Conservation (phyloP, 2,797 vertebrate species). For the Hypotaenidia okinawae region DNA sequence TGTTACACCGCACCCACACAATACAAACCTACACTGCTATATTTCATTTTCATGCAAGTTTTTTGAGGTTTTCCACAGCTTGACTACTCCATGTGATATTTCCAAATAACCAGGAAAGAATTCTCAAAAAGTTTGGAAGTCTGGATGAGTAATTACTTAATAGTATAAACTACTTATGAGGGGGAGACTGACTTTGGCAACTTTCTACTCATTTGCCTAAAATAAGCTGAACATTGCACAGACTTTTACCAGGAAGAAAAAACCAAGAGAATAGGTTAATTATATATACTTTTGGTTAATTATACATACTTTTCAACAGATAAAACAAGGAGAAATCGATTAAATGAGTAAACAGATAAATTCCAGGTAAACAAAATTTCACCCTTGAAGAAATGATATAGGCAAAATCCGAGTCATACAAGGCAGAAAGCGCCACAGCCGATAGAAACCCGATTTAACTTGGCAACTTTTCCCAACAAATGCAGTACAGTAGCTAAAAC, state of each 20-base stretch:
- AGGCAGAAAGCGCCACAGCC: neutral
- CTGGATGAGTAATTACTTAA: neutral
- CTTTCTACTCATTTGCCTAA: neutral
- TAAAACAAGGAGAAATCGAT: neutral
- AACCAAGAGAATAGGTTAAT: neutral
- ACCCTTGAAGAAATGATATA: neutral
- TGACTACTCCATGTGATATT: neutral
- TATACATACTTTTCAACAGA: neutral
- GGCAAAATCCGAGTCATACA: neutral
- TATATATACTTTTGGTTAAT: neutral
- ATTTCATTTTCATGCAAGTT: neutral
- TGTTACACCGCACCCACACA: conserved; percentile 22
- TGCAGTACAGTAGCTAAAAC: neutral
- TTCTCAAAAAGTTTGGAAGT: neutral
- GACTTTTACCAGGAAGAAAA: neutral
- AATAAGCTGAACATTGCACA: neutral
- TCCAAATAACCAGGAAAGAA: neutral
- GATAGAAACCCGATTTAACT: neutral
- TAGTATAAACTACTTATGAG: neutral
- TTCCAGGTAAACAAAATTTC: neutral
- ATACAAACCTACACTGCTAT: neutral
- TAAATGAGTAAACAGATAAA: neutral
- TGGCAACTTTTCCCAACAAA: neutral
- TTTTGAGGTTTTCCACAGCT: neutral
- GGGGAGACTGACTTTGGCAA: neutral